Evolutionary conservation across 2,797 vertebrate species (phyloP), one percentile per base, ranked within the genome.

Genomic region (Philypnodon macrostomus): DNA sequence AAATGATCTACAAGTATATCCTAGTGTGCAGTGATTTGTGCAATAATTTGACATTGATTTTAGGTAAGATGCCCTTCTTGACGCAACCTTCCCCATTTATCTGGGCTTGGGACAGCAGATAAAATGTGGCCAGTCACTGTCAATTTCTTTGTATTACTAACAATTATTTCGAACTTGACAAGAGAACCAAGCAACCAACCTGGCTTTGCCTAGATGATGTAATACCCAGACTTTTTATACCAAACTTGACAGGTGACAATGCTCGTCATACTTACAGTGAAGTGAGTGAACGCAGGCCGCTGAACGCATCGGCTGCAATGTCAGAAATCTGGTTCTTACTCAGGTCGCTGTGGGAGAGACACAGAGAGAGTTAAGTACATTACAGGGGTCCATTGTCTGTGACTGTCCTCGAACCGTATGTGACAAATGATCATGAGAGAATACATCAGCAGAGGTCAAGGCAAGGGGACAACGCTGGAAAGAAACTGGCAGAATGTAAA

Each of bases 261-360:
- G n/a, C 27, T 4, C 36, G 55, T 60, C 58, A 67, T 83, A 96
- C 96, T 97, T 91, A 98, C 96, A 98, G 81, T 0, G 96, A 98
- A 13, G 93, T 95, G 85, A 98, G 95, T 2, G 93, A 96, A 63
- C 95, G 94, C 67, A 98, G 91, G 70, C 96, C 95, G 30, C 88
- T 94, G 87, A 98, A 98, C 30, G 96, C 93, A 56, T 98, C 95
- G 1, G 92, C 90, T 0, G 96, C 96, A 16, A 98, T 92, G 83
- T 98, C 96, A n/a, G 94, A 93, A 84, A 98, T 94, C 84, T 98
- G 96, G 88, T 98, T 98, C 90, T 98, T 98, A 87, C 96, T 98
- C 85, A 98, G 89, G 87, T 98, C 96, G 89, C 96, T 98, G 87
- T 41, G 81, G 88, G 84, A 17, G 52, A 17, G 82, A 51, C 27